Percentiles rank a stretch among this genome's conserved stretches.
phyloP scores from a whole-genome alignment of 1,140 invertebrate genomes.

The Trichonephila inaurata region DNA sequence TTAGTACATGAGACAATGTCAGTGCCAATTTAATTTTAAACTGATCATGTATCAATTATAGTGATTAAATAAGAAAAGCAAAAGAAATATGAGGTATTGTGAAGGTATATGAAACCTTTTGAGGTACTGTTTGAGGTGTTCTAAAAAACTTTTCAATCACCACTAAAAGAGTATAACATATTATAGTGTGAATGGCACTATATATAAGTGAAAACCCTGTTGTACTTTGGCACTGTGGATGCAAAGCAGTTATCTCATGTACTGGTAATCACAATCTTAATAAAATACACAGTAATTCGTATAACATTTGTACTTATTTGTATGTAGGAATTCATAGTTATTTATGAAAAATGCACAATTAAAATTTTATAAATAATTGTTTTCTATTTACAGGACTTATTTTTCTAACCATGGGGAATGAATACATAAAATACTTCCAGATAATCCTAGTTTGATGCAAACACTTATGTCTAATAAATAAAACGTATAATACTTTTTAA shows the following conservation, averaged over 20 bases:
- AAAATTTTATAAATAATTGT: neutral
- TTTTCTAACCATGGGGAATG: neutral
- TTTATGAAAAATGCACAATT: neutral
- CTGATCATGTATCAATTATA: neutral
- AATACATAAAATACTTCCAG: neutral
- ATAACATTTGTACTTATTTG: constrained; percentile 10
- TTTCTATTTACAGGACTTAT: neutral
- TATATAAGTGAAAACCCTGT: constrained; percentile 11
- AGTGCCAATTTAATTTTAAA: neutral
- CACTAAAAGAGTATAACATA: neutral
- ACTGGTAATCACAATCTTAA: constrained; percentile 1
- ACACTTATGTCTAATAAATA: neutral
- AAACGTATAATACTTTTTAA: too few relatives aligned
- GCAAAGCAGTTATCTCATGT: constrained; percentile 14
- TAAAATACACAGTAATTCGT: neutral
- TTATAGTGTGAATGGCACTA: neutral
- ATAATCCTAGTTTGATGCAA: constrained; percentile 2
- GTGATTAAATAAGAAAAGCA: neutral
- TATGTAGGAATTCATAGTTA: neutral
- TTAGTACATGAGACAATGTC: neutral
- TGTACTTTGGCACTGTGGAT: neutral
- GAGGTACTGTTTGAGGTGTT: neutral
- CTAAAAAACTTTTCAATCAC: neutral
- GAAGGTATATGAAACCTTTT: neutral
- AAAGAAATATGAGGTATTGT: neutral